Conservation (phyloP, 1,140 invertebrate species). For the Pseudomyrmex pallidus region DNA sequence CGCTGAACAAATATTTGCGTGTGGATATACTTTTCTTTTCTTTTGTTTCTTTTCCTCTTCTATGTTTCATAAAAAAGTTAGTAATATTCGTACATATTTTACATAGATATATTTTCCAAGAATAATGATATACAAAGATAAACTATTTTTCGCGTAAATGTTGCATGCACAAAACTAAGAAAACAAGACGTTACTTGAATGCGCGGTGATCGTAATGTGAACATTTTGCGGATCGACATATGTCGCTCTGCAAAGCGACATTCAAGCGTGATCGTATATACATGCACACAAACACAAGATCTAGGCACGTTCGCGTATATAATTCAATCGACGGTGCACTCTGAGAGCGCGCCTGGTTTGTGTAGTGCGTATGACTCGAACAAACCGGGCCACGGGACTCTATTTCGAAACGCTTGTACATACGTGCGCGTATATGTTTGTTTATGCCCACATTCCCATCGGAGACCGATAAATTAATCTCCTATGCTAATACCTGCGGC, state of each 20-base stretch:
- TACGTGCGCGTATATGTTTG: constrained; percentile 51
- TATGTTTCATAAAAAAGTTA: not conserved
- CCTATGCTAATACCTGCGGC: constrained; percentile 70
- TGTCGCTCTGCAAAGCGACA: constrained; percentile 57
- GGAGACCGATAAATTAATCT: constrained; percentile 74
- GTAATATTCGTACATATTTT: no score
- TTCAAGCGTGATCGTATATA: constrained; percentile 62
- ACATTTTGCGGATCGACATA: constrained; percentile 24
- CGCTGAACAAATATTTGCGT: no score
- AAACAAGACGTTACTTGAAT: not conserved
- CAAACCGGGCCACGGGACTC: constrained; percentile 61
- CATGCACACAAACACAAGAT: constrained; percentile 39
- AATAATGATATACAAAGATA: not conserved
- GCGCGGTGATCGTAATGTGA: not conserved
- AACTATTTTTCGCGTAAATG: not conserved
- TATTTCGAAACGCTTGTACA: constrained; percentile 66
- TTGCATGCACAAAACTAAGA: not conserved
- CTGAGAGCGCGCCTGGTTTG: constrained; percentile 21
- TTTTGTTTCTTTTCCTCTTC: not conserved
- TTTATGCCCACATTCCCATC: constrained; percentile 68
- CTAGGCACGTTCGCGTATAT: constrained; percentile 66
- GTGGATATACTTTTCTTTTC: not conserved
- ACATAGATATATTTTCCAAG: no score
- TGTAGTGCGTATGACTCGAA: constrained; percentile 14
- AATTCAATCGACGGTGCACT: constrained; percentile 64